phyloP scores from a whole-genome alignment of 1,140 invertebrate genomes.

The Oncopeltus fasciatus region DNA sequence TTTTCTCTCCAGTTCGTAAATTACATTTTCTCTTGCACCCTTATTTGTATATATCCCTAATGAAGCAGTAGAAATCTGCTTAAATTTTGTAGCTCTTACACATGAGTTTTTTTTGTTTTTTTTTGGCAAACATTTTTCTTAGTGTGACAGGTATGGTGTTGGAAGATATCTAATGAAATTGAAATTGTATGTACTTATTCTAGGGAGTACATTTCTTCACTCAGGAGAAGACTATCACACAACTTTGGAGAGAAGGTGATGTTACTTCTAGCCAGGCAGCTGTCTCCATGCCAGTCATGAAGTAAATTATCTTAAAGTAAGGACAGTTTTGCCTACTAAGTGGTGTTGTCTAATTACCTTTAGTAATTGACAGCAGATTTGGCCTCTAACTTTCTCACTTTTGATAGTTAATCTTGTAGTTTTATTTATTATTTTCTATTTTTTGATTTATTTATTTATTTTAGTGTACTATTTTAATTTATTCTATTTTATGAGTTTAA shows the following conservation, averaged over 20 bases:
- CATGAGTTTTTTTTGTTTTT: no score
- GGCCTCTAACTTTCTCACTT: neutral
- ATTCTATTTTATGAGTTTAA: no score
- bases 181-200: slow-evolving; percentile 8
- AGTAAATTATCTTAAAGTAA: slow-evolving; percentile 33
- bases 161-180: no score
- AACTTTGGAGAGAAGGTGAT: slow-evolving; percentile 85
- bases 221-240: slow-evolving; percentile 93
- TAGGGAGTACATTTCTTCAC: slow-evolving; percentile 97
- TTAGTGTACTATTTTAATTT: no score
- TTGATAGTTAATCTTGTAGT: neutral
- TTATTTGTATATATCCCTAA: no score
- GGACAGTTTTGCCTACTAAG: neutral
- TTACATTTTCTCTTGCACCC: no score
- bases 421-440: neutral
- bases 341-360: neutral
- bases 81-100: no score
- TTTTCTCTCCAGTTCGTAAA: no score
- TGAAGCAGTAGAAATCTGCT: no score
- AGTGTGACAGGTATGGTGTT: no score
- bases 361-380: neutral
- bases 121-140: no score
- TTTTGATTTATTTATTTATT: neutral
- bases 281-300: slow-evolving; percentile 80
- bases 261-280: slow-evolving; percentile 50